Evolutionary conservation across 2,113 vertebrate species (phyloP).

Genomic region (Sphaerodactylus townsendi): DNA sequence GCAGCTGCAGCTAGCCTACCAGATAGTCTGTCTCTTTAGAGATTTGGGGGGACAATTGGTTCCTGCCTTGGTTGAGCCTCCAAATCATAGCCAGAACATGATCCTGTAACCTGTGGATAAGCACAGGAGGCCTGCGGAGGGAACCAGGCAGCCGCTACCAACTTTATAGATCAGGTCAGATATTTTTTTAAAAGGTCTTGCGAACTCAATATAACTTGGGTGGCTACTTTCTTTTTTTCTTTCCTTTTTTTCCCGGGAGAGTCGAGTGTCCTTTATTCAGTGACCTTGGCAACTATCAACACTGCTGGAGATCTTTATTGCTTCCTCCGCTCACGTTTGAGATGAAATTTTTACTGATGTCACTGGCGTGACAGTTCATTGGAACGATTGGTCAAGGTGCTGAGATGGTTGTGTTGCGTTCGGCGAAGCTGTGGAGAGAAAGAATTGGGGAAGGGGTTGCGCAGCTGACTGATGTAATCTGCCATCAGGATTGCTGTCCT

Average conservation of each 20-base stretch:
- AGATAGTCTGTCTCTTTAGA: background rate
- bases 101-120: background rate
- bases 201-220: background rate
- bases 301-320: conserved; percentile 35
- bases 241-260: background rate
- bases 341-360: conserved; percentile 31
- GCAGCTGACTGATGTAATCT: background rate
- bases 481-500: background rate
- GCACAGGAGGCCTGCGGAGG: rapidly evolving
- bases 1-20: background rate
- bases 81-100: background rate
- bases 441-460: background rate
- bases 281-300: conserved; percentile 45
- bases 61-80: background rate
- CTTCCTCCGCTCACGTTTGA: background rate
- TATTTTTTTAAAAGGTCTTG: background rate
- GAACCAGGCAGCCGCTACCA: background rate
- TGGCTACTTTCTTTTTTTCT: background rate
- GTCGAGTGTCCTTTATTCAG: background rate
- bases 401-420: too few relatives aligned
- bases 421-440: rapidly evolving
- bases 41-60: background rate
- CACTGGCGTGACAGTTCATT: background rate
- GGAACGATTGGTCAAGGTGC: background rate
- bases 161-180: background rate